phyloP scores from a whole-genome alignment of 2,888 invertebrate species.

The Ditula angustiorana region DNA sequence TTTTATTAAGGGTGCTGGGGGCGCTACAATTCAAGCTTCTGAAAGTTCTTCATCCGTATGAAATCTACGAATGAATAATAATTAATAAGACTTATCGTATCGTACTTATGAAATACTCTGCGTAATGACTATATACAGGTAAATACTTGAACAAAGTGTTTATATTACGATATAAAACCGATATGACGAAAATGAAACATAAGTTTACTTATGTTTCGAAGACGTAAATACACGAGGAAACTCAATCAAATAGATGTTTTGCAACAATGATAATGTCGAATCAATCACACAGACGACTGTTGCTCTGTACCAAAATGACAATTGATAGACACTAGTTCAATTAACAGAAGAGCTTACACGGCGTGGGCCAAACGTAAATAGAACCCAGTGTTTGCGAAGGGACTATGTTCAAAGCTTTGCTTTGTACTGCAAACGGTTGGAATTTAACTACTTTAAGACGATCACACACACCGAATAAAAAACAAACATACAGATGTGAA shows the following conservation, averaged over 20 bases:
- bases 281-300: conserved; percentile 15
- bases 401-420: neutral
- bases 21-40: too few relatives aligned
- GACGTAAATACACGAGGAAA: conserved; percentile 1
- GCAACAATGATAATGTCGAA: conserved; percentile 23
- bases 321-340: conserved; percentile 29
- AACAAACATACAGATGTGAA: too few relatives aligned
- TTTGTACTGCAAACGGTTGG: neutral
- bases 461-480: too few relatives aligned
- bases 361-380: neutral
- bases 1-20: too few relatives aligned
- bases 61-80: too few relatives aligned
- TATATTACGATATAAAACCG: neutral
- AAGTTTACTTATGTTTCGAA: conserved; percentile 4
- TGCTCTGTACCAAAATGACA: conserved; percentile 15
- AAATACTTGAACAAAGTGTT: conserved; percentile 4
- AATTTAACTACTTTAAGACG: neutral
- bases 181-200: neutral
- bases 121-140: conserved; percentile 27
- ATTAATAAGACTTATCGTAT: too few relatives aligned
- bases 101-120: too few relatives aligned
- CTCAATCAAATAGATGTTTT: conserved; percentile 2
- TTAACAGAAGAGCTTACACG: conserved; percentile 20
- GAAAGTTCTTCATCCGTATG: too few relatives aligned
- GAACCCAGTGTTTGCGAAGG: neutral